A percentile compares a stretch with the other conserved stretches of the same genome.
phyloP scores from a whole-genome alignment of 2,797 vertebrate species.

The Ctenosaura bakeri region DNA sequence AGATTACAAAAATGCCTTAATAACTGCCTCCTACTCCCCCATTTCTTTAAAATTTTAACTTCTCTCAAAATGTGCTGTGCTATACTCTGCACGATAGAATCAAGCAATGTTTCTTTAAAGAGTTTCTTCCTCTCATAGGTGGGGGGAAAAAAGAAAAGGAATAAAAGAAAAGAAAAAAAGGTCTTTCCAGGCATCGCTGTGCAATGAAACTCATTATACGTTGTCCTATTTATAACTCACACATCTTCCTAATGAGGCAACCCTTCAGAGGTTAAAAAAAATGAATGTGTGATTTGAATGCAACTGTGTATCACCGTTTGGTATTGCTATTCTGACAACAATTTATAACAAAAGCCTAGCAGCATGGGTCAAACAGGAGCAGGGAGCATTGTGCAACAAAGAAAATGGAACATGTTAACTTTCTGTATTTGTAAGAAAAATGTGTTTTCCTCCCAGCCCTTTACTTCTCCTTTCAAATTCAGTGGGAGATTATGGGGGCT shows the following conservation, averaged over 20 bases:
- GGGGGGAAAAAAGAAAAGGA: not conserved
- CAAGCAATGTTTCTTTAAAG: conserved; percentile 43
- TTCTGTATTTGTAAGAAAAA: conserved; percentile 40
- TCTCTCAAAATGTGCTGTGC: conserved; percentile 8
- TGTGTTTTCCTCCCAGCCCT: not conserved
- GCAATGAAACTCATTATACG: conserved; percentile 55
- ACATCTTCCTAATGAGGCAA: conserved; percentile 64
- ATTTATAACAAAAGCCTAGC: conserved; percentile 76
- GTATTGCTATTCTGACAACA: conserved; percentile 66
- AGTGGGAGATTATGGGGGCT: conserved; percentile 5
- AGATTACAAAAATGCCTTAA: not conserved
- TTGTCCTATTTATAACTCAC: conserved; percentile 81
- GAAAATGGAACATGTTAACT: conserved; percentile 51
- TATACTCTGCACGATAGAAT: conserved; percentile 19
- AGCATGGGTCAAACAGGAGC: conserved; percentile 61
- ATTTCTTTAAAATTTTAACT: conserved; percentile 4
- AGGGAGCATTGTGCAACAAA: conserved; percentile 53
- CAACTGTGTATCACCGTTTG: conserved; percentile 67
- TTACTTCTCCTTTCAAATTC: conserved; percentile 5
- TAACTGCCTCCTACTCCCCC: not conserved
- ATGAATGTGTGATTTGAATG: conserved; percentile 74
- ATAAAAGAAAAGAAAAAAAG: conserved; percentile 24
- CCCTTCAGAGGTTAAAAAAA: conserved; percentile 61
- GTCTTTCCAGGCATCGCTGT: conserved; percentile 52
- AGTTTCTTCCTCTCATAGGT: conserved; percentile 34